Base-by-base conservation (phyloP, 2,113 vertebrate genomes). In the Nesogale talazaci region DNA sequence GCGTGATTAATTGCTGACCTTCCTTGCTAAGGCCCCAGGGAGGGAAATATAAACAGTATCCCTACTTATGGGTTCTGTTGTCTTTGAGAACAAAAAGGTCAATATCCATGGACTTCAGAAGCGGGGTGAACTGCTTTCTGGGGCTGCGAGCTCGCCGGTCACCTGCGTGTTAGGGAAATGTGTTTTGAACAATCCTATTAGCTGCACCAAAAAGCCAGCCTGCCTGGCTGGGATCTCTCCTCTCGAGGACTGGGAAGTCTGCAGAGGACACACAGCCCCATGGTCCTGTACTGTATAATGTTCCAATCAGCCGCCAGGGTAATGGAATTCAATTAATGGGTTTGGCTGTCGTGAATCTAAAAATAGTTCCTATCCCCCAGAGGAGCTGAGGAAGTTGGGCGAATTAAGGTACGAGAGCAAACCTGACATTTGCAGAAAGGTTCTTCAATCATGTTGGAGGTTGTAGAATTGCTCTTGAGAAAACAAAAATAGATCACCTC, bases 401-500 rank as follows among this genome's bases (percentile, higher is more conserved):
- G 89, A 94, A 75, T 83, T 84, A 78, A 75, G 90, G 85, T 95
- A 94, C 79, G 31, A 80, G 10, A 80, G 86, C 76, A 84, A 94
- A 92, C 92, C 72, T 29, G 6, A 88, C 90, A 94, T 96, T 77
- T 94, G 76, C 75, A 92, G 83, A 91, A 70, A 93, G 80, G 76
- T 88, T 92, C 94, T 93, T 96, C 95, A 95, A 46, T 95, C 94
- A 96, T 83, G 78, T 90, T 90, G 86, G 86, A 95, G 79, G 90
- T 83, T 52, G 94, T 65, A 81, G 83, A 83, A 92, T 92, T 95
- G 80, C 90, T 95, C 86, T 94, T 92, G 90, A 85, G 93, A 88
- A 94, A 96, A 93, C 90, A 95, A 95, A 96, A 95, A 94, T 92
- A 95, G 92, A 97, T 95, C 90, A 86, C 20, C 34, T 94, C 70